Evolutionary conservation across 2,888 invertebrate genomes (phyloP).

Genomic region (Ecliptopera silaceata): DNA sequence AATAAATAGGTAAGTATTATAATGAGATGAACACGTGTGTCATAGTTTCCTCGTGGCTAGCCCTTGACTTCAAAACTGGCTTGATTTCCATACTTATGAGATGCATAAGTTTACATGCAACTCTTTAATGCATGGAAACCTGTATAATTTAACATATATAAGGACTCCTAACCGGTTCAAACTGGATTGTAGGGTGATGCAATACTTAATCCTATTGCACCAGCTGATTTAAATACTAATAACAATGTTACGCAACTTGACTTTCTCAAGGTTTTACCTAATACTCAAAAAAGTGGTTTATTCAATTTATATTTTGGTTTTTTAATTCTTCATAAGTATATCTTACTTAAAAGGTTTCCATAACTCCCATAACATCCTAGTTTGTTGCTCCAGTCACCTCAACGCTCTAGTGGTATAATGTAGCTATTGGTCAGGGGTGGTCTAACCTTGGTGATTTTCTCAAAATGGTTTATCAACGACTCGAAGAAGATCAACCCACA

Average conservation of each 20-base stretch:
- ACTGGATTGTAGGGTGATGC: constrained; percentile 66
- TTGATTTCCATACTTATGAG: constrained; percentile 11
- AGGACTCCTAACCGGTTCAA: constrained; percentile 34
- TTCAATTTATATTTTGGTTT: too few relatives aligned
- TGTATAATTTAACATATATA: constrained; percentile 35
- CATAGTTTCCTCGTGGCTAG: constrained; percentile 5
- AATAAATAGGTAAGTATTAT: too few relatives aligned
- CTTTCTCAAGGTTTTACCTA: constrained; percentile 14
- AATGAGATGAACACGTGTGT: not conserved
- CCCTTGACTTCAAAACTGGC: constrained; percentile 12
- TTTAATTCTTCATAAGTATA: too few relatives aligned
- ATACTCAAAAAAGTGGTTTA: not conserved
- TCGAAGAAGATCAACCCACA: too few relatives aligned
- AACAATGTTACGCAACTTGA: constrained; percentile 41
- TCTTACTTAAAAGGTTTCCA: too few relatives aligned
- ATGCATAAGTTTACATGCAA: constrained; percentile 7
- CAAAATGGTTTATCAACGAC: too few relatives aligned
- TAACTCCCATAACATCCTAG: too few relatives aligned
- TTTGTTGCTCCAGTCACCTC: too few relatives aligned
- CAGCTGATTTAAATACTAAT: constrained; percentile 47
- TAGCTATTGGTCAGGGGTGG: too few relatives aligned
- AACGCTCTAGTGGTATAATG: too few relatives aligned
- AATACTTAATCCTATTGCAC: constrained; percentile 54
- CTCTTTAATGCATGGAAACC: not conserved
- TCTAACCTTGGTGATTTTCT: too few relatives aligned